These are phyloP conservation scores for Drosophila emarginata DNA, from an alignment of 2,888 invertebrate genomes.

Conservation along the genomic window DNA sequence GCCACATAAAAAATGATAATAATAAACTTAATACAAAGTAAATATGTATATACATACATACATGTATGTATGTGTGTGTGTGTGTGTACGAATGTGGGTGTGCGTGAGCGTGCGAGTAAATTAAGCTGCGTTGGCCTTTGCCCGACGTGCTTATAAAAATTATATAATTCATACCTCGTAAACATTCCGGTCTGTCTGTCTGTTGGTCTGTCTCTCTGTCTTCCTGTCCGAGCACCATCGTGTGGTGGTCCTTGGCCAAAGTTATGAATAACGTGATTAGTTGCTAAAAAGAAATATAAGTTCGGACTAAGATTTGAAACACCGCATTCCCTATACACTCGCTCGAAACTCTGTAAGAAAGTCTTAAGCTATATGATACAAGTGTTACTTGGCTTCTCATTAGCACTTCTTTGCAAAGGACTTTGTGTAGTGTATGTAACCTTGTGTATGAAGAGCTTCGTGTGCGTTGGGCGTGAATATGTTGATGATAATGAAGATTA, in stretches of 20 bases:
- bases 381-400: too few species aligned
- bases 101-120: conserved; percentile 70
- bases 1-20: conserved; percentile 73
- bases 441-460: background rate
- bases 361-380: too few species aligned
- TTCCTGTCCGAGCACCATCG: conserved; percentile 15
- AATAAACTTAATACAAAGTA: conserved; percentile 76
- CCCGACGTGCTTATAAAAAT: conserved; percentile 73
- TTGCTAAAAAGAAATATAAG: conserved; percentile 55
- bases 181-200: conserved; percentile 56
- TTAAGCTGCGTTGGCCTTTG: conserved; percentile 64
- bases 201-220: background rate
- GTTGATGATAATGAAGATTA: conserved; percentile 25
- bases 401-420: background rate
- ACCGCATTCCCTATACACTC: background rate
- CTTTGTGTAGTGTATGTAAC: background rate
- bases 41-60: conserved; percentile 54
- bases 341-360: background rate
- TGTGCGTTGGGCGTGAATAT: conserved; percentile 14
- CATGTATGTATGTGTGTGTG: conserved; percentile 11
- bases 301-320: background rate
- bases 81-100: conserved; percentile 1
- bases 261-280: conserved; percentile 78
- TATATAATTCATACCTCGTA: conserved; percentile 77
- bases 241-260: conserved; percentile 48